These are phyloP conservation scores for Ctenopoma multispine DNA, from an alignment of 2,797 vertebrate species.

Conservation along the genomic window DNA sequence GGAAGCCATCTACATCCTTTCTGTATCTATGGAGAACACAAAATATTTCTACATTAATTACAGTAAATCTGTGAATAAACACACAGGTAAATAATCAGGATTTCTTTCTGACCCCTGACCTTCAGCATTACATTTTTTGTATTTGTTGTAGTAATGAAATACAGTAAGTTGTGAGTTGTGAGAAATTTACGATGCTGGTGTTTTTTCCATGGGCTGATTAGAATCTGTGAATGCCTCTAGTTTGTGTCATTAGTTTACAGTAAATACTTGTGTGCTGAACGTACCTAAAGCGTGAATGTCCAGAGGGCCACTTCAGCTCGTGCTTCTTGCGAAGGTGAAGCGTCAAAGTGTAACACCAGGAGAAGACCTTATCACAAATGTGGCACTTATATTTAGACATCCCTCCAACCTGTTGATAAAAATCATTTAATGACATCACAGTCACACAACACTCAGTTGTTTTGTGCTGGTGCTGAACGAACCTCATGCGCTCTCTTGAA, in stretches of 20 bases:
- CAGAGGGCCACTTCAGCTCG: conserved; percentile 87
- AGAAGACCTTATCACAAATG: conserved; percentile 87
- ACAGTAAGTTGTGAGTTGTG: background rate
- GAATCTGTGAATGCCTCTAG: background rate
- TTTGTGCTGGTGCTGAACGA: conserved; percentile 18
- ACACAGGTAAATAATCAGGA: too few relatives aligned
- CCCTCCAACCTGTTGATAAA: conserved; percentile 73
- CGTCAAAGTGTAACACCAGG: conserved; percentile 87
- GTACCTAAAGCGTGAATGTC: conserved; percentile 85
- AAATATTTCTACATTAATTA: background rate
- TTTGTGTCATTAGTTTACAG: background rate
- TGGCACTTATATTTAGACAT: conserved; percentile 86
- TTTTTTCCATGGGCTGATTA: too few relatives aligned
- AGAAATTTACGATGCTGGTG: too few relatives aligned
- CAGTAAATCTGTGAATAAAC: too few relatives aligned
- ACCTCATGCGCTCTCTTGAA: conserved; percentile 83
- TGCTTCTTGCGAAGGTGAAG: conserved; percentile 85
- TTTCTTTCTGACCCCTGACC: too few relatives aligned
- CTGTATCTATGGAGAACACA: conserved; percentile 73
- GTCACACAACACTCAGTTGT: background rate
- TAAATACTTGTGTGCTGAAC: background rate
- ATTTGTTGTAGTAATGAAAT: background rate
- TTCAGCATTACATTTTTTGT: too few relatives aligned
- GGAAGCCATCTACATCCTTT: conserved; percentile 83
- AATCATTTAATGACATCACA: background rate